Percentiles rank a stretch among this genome's conserved stretches.
Conservation (phyloP, 2,113 vertebrate species). For the Tetrao urogallus region DNA sequence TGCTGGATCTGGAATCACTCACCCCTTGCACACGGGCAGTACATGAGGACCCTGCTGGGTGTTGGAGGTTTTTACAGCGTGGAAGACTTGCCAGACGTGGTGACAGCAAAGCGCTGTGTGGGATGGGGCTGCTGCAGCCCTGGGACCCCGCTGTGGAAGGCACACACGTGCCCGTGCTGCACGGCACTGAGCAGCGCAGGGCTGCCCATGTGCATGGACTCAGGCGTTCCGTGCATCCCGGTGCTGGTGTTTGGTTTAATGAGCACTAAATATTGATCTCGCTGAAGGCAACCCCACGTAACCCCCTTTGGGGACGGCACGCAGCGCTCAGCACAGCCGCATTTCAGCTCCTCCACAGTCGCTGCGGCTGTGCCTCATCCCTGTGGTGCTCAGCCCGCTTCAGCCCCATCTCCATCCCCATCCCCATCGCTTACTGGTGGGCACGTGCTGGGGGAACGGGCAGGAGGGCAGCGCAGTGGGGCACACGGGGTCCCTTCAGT, state of each 20-base stretch:
- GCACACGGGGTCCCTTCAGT: background rate
- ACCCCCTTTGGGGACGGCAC: background rate
- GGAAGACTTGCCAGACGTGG: accelerated
- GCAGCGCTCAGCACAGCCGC: background rate
- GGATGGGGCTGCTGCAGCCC: background rate
- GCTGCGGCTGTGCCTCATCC: background rate
- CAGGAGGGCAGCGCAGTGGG: background rate
- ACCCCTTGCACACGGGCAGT: background rate
- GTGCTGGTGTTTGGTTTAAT: background rate
- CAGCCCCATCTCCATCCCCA: too few relatives aligned
- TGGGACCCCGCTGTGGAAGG: background rate
- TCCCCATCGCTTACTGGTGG: background rate
- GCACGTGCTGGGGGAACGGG: too few relatives aligned
- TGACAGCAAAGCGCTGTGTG: accelerated
- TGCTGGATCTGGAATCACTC: background rate
- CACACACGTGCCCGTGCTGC: background rate
- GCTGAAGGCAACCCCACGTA: background rate
- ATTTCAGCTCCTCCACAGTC: accelerated
- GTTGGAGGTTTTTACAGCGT: accelerated
- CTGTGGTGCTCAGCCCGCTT: background rate
- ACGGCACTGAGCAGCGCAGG: background rate
- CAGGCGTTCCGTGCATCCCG: background rate
- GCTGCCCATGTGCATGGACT: background rate
- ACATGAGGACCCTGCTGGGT: accelerated
- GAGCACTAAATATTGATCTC: slow-evolving; percentile 14